Base-by-base conservation (phyloP, 2,888 invertebrate species). In the Helobdella robusta region DNA sequence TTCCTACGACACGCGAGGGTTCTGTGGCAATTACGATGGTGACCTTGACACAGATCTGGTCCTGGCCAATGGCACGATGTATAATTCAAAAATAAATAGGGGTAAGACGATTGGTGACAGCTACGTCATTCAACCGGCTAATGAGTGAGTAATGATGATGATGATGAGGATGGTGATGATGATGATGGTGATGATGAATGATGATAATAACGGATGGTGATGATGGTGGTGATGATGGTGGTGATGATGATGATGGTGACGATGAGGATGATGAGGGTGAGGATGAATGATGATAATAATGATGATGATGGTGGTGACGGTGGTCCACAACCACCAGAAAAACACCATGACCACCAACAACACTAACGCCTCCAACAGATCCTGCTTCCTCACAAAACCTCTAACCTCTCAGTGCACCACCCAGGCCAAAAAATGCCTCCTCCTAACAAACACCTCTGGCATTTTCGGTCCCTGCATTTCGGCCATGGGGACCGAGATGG, bases 1-100 rank as follows among this genome's bases (percentile, higher is more conserved):
- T 32, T 36, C 40, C 35, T 20, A 8, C 23, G 5, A 32, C 40
- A 36, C 40, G 20, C 25, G 32, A 35, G 59, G 59, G 23, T 59
- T 59, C 25, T 59, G 59, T 20, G 59, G 59, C 15, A 35, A 59
- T 32, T 59, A 35, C 20, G 59, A 59, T 36, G 36, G 32, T 35
- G 36, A 8, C 11, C 3, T 20, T 11, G 25, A 3, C 35, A 59
- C 11, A 11, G 59, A 59, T 20, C 5, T 6, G 8, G 34, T 59
- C 4, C 32, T 32, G 11, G 5, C 59, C 15, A 20, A 20, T 8
- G 6, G 36, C 3, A 35, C 8, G 15, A 4, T 15, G n/a, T 25
- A 25, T 11, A 59, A 18, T 6, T 23, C 18, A 4, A 18, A 58
- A 11, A 30, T 6, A 15, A n/a, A 40, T n/a, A 6, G 8, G 6